Base-by-base conservation (phyloP, 2,797 vertebrate genomes). In the Clarias laeviceps region DNA sequence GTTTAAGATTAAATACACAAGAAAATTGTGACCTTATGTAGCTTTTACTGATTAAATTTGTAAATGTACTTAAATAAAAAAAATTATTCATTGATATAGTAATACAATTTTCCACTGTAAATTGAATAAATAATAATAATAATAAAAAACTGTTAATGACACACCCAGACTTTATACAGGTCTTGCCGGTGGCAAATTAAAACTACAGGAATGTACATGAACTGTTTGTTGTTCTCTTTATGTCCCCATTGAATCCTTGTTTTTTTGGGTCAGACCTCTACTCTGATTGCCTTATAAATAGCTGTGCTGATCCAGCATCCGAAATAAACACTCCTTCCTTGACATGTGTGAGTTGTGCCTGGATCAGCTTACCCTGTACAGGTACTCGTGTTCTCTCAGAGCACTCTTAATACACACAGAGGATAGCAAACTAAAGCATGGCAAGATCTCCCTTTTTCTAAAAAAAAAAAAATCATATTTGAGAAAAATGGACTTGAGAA, bases 181-280 rank as follows among this genome's bases (percentile, higher is more conserved):
- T 45, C 24, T 54, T 17, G 0, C 70, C 15, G 70, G 14, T 54
- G 24, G 40, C 5, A 14, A 54, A 8, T 12, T 40, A 57, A 40
- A 24, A 32, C 34, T 29, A 37, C 24, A 34, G 18, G 32, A 70
- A 29, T 0, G 4, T 62, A 61, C 50, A 32, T 2, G 24, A 20
- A 69, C 32, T 72, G 77, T 34, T 80, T 80, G 74, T 78, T 34
- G 11, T 78, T 20, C 74, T 22, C 76, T 50, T 11, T 69, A 69
- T 69, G 83, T 72, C 62, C 72, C 50, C 27, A 80, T 65, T 40
- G 54, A 64, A 73, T 80, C 77, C 84, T 62, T 85, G 77, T 72
- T 85, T 80, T 80, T 85, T 80, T 80, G 77, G 78, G 66, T 34
- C 57, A 54, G 40, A 64, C 20, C 77, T 64, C 54, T 22, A 27